Base-by-base conservation (phyloP, 2,797 vertebrate genomes). In the Ammospiza maritima region DNA sequence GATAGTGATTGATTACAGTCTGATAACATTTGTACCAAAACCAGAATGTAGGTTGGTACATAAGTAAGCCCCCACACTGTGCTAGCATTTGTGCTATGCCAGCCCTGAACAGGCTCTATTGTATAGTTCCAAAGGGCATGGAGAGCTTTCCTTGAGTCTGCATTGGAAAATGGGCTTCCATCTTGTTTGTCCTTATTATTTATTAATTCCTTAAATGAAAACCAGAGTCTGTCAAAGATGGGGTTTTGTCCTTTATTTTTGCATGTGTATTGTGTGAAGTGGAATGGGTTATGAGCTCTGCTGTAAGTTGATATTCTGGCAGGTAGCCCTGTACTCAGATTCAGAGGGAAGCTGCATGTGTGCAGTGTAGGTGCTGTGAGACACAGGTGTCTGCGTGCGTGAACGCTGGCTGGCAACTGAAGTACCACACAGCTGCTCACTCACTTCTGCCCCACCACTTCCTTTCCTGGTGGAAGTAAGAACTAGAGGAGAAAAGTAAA, bases 361-460 rank as follows among this genome's bases (percentile, higher is more conserved):
- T 42, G 26, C 14, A 40, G 2, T 19, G 34, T 23, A 15, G 22
- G 5, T 72, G 18, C 42, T 61, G 13, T 40, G 47, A 82, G 62
- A 38, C 15, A 14, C 32, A 16, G 13, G 11, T 57, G 11, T 64
- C 32, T 57, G 16, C 5, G 7, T 38, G 32, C 16, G 20, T 44
- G 30, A 58, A n/a, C 0, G 0, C 6, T 0, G 1, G 23, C 16
- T 51, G 34, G 48, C 19, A 47, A 3, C 22, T 57, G 16, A 9
- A 25, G 11, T 51, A 21, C 16, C 23, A 20, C 38, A 25, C 16
- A 38, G 32, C 58, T 57, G 44, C 22, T 64, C 22, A 7, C 26
- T 51, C 50, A 16, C 16, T 72, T 40, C 25, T 58, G 36, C 29
- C n/a, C 32, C 9, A 13, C 23, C 6, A 3, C 19, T 17, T 50